Percentiles rank a stretch among this genome's conserved stretches.
These are phyloP conservation scores for Heliconius hewitsoni DNA, from an alignment of 1,140 invertebrate species.

Conservation along the genomic window DNA sequence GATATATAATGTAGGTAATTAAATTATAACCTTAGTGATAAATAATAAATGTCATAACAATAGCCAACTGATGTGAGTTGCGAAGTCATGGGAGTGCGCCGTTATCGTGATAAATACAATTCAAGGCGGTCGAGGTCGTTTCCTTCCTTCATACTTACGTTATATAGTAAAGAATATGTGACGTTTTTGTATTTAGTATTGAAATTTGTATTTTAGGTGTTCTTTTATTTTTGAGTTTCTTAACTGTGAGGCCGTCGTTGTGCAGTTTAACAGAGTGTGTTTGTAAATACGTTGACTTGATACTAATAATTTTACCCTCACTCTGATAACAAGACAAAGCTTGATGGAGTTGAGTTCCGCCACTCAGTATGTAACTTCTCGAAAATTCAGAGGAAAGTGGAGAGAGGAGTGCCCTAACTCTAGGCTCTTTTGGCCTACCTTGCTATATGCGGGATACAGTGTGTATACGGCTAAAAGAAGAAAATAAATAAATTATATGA, in stretches of 20 bases:
- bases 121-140: constrained; percentile 15
- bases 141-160: constrained; percentile 12
- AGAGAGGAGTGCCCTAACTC: background rate
- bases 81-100: constrained; percentile 22
- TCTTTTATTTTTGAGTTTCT: background rate
- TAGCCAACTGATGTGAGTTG: background rate
- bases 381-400: background rate
- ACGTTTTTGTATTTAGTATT: no score
- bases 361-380: background rate
- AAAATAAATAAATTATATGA: no score
- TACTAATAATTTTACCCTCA: no score
- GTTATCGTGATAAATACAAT: constrained; percentile 23
- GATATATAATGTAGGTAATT: constrained; percentile 22
- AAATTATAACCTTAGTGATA: constrained; percentile 23
- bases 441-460: background rate
- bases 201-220: background rate
- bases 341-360: background rate
- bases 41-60: constrained; percentile 28
- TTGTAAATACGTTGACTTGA: background rate
- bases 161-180: background rate
- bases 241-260: background rate
- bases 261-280: no score
- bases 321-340: background rate
- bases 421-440: background rate
- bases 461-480: background rate